Evolutionary conservation across 2,113 vertebrate genomes (phyloP).

Genomic region (Stegostoma tigrinum): DNA sequence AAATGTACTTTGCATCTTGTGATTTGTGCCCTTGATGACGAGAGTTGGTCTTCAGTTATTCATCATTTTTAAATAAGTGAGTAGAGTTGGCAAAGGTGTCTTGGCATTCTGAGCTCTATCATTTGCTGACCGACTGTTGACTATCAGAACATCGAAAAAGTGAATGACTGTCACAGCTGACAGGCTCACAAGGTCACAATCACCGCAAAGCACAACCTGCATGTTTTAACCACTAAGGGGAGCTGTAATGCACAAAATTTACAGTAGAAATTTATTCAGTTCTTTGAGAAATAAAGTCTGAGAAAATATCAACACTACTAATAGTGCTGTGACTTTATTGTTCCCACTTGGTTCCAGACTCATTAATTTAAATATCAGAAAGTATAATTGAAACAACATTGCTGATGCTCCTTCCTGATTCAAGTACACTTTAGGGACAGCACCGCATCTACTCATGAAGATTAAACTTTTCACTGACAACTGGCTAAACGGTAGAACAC

Average conservation of each 20-base stretch:
- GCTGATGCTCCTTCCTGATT: background rate
- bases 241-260: background rate
- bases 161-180: background rate
- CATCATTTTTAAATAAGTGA: no score
- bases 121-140: background rate
- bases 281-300: background rate
- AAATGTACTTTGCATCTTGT: constrained; percentile 52
- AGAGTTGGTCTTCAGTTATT: constrained; percentile 43
- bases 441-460: background rate
- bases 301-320: background rate
- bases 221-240: background rate
- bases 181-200: background rate
- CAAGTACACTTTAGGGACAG: background rate
- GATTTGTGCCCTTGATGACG: constrained; percentile 53
- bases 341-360: background rate
- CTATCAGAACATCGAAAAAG: background rate
- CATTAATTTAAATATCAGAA: background rate
- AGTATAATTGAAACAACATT: background rate
- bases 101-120: no score
- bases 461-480: background rate
- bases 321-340: background rate
- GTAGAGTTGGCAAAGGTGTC: no score
- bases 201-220: background rate
- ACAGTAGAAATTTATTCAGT: background rate
- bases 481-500: background rate